Percentiles rank a stretch among this genome's conserved stretches.
Conservation (phyloP, 2,888 invertebrate genomes). For the Heteromyza rotundicornis region DNA sequence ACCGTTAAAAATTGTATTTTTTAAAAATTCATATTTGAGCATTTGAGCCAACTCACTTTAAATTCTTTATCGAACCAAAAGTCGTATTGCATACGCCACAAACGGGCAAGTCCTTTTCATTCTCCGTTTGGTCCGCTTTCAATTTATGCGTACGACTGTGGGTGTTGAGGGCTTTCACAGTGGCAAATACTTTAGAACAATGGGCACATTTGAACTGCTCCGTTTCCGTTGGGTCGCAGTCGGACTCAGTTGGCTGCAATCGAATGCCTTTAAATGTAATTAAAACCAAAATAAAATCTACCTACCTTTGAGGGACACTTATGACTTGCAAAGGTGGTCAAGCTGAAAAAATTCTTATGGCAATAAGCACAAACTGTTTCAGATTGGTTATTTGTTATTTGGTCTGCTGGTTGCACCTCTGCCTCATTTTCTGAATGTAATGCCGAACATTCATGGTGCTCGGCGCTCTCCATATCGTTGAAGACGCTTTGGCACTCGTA, state of each 20-base stretch:
- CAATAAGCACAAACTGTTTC: no score
- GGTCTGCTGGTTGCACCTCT: not conserved
- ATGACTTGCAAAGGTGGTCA: not conserved
- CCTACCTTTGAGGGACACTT: not conserved
- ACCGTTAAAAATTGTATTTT: no score
- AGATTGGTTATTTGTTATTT: no score
- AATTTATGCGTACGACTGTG: constrained; percentile 30
- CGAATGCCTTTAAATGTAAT: no score
- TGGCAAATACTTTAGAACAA: constrained; percentile 19
- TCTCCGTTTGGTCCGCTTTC: constrained; percentile 2
- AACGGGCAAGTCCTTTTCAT: not conserved
- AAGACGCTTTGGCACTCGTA: constrained; percentile 51
- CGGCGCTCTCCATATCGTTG: constrained; percentile 42
- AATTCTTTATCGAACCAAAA: constrained; percentile 71
- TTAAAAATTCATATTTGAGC: no score
- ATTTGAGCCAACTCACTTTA: constrained; percentile 54
- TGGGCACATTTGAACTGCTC: not conserved
- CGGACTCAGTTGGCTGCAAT: no score
- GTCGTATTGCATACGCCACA: constrained; percentile 74
- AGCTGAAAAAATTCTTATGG: no score
- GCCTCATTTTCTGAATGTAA: not conserved
- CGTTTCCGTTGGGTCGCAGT: not conserved
- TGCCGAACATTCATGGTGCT: constrained; percentile 41
- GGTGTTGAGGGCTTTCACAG: constrained; percentile 24
- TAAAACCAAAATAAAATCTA: no score